Evolutionary conservation across 2,888 invertebrate genomes (phyloP).

Genomic region (Stramonita haemastoma): DNA sequence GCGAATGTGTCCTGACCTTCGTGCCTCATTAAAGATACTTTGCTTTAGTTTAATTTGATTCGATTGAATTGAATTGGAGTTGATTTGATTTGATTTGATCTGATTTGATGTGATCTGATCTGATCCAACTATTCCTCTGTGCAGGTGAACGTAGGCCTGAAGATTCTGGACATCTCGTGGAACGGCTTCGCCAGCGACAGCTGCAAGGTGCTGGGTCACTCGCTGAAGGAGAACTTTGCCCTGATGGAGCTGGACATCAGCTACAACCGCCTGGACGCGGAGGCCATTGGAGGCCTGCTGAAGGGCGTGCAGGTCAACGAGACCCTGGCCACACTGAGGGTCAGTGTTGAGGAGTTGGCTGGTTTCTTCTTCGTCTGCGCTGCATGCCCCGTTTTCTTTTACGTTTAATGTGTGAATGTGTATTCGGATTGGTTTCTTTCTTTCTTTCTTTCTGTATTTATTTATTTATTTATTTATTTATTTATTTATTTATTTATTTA

Average conservation of each 20-base stretch:
- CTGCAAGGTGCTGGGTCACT: conserved; percentile 56
- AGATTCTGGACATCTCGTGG: conserved; percentile 62
- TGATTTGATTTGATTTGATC: neutral
- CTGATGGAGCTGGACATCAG: conserved; percentile 61
- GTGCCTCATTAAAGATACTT: no score
- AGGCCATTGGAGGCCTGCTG: conserved; percentile 57
- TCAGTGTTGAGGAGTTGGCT: neutral
- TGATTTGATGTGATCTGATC: neutral
- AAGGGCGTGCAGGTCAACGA: conserved; percentile 63
- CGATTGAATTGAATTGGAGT: neutral
- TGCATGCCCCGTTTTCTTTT: no score
- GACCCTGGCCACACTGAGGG: conserved; percentile 56
- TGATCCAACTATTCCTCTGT: no score
- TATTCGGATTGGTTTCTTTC: no score
- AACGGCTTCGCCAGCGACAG: conserved; percentile 65
- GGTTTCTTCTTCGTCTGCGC: no score
- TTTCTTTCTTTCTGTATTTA: no score
- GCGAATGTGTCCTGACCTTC: no score
- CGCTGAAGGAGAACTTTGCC: conserved; percentile 59
- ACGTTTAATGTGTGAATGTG: no score
- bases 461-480: no score
- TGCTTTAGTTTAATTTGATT: neutral
- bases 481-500: no score
- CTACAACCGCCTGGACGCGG: conserved; percentile 61
- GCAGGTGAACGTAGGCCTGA: conserved; percentile 61